Evolutionary conservation across 2,888 invertebrate genomes (phyloP), one percentile per base, ranked within the genome.

Genomic region (Leptopilina drosophilae): DNA sequence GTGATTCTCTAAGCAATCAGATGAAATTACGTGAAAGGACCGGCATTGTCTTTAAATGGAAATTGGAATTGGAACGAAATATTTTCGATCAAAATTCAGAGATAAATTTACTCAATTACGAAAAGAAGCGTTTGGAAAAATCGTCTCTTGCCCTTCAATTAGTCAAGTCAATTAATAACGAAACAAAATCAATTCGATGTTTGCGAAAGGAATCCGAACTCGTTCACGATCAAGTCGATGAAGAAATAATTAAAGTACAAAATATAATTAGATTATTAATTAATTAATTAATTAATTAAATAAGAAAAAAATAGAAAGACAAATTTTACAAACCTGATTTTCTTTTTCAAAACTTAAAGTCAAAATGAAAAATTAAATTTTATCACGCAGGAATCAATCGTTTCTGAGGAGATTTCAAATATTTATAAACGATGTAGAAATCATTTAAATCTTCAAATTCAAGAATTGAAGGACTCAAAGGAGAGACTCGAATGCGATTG

Each of bases 401-500:
- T 96, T 33, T 95, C 95, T 3, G 93, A 93, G 0, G 96, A 96
- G 90, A 94, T 96, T 9, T 93, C 94, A 82, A 93, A 94, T 40
- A 92, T 94, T 5, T 92, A 96, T 14, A 93, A 93, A 59, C 93
- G 93, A 83, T 95, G 95, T 0, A 90, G 96, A 6, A 92, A 94
- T 59, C 94, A 95, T 87, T 94, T 96, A 40, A 95, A 96, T 83
- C 93, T 93, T 62, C 96, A 97, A 91, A 92, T 96, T 88, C 89
- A 94, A 49, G 94, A 96, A 85, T 95, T 97, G 88, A 96, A 96
- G 87, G 95, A 96, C n/a, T 95, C 96, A 0, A 97, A 98, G 89
- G 94, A 95, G 84, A 94, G 95, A 65, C 93, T 98, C 79, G 98
- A 98, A 92, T 95, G 95, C 88, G 98, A 98, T 90, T 98, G 97